phyloP scores from a whole-genome alignment of 2,888 invertebrate genomes.

The Didymodactylos carnosus region DNA sequence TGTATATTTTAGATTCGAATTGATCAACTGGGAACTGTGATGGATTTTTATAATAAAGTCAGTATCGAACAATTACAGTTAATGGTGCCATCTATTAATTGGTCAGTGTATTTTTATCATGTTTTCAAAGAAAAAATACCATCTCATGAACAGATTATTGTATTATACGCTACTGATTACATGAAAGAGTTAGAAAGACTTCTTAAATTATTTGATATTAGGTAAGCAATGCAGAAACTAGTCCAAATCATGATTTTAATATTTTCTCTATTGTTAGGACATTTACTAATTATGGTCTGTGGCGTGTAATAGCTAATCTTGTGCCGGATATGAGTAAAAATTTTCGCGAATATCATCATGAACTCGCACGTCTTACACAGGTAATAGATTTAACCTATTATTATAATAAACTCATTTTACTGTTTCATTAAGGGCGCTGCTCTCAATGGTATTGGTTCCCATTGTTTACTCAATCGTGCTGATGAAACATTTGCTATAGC shows the following conservation, averaged over 20 bases:
- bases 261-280: not conserved
- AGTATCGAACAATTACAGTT: not conserved
- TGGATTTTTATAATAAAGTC: not conserved
- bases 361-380: not conserved
- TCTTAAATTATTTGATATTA: not conserved
- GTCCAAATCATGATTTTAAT: too few species aligned
- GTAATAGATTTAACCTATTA: not conserved
- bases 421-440: not conserved
- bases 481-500: not conserved
- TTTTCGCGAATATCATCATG: not conserved
- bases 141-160: not conserved
- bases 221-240: not conserved
- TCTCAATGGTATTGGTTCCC: not conserved
- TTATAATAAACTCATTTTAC: too few species aligned
- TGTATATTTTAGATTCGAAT: not conserved
- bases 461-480: not conserved
- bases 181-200: not conserved
- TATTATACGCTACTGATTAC: not conserved
- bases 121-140: not conserved
- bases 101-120: not conserved
- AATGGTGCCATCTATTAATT: not conserved
- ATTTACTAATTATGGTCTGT: not conserved
- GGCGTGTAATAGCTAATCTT: not conserved
- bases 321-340: not conserved
- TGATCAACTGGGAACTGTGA: not conserved